Base-by-base conservation (phyloP, 2,797 vertebrate genomes). In the Serranus cabrilla region DNA sequence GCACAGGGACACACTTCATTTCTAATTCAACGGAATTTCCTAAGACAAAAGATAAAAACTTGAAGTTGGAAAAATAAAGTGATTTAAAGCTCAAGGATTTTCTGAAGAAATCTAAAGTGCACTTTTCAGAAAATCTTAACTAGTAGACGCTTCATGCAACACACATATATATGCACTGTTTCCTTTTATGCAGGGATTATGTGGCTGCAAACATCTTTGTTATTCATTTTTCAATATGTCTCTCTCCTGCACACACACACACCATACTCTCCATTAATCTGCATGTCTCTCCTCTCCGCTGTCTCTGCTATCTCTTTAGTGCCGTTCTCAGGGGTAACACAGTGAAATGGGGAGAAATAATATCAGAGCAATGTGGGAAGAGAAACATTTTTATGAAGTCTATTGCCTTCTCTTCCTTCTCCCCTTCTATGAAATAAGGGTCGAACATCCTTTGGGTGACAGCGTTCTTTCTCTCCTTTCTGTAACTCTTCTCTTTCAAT, bases 331-430 rank as follows among this genome's bases (percentile, higher is more conserved):
- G 61, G 47, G 64, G 68, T 55, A 57, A 70, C 45, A 23, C 17
- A 37, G 42, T 21, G 57, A 80, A 83, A 86, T 52, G n/a, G 47
- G 51, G 46, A 77, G 51, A 80, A 79, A 84, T 70, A 51, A 74
- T 57, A 78, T 59, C 51, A 57, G 14, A 60, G 75, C 1, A 12
- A 40, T 71, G 55, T 39, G 66, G 69, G 31, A 27, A 54, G 70
- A 43, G n/a, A 83, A 72, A 74, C 27, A 54, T 51, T 52, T 66
- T 60, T 20, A 75, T 59, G 46, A 73, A 56, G 51, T 76, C 47
- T 40, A 31, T 40, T 75, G 52, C 11, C 18, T 61, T 54, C 47
- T 76, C 45, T 66, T 62, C 34, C 21, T 16, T 13, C 56, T 82
- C 61, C 74, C 66, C 50, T 58, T 71, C 60, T 80, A 57, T 37